A percentile compares a stretch with the other conserved stretches of the same genome.
Conservation (phyloP, 2,113 vertebrate genomes). For the Poeciliopsis prolifica region DNA sequence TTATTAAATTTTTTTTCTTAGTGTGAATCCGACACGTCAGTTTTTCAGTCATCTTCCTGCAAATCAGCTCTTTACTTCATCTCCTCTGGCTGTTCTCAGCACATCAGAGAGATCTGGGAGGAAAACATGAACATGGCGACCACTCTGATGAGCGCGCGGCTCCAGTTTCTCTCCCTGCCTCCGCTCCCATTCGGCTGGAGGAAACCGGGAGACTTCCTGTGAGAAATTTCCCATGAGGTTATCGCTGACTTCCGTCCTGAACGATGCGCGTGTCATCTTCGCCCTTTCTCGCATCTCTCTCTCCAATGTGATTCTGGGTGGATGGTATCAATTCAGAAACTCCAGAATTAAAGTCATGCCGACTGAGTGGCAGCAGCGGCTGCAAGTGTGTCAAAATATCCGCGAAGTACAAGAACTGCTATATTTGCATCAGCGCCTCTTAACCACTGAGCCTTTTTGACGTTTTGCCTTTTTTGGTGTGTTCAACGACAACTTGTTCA, state of each 20-base stretch:
- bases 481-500: no score
- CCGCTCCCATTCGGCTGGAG: conserved; percentile 21
- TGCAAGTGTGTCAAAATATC: conserved; percentile 1
- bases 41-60: conserved; percentile 7
- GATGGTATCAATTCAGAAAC: conserved; percentile 29
- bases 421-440: background rate
- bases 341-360: background rate
- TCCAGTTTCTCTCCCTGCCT: conserved; percentile 13
- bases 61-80: conserved; percentile 66
- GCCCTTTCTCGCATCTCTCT: background rate
- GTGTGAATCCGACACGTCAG: no score
- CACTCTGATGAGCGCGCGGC: conserved; percentile 28
- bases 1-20: no score
- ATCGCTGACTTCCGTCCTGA: background rate
- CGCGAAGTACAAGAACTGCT: background rate
- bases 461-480: background rate
- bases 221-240: conserved; percentile 8
- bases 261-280: conserved; percentile 2
- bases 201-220: background rate
- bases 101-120: conserved; percentile 11
- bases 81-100: conserved; percentile 22
- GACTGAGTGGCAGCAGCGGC: conserved; percentile 20
- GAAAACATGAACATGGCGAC: conserved; percentile 27
- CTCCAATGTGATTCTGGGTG: conserved; percentile 25
- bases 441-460: background rate